A percentile compares a stretch with the other conserved stretches of the same genome.
phyloP scores from a whole-genome alignment of 2,113 vertebrate genomes.

The Apteryx mantelli region DNA sequence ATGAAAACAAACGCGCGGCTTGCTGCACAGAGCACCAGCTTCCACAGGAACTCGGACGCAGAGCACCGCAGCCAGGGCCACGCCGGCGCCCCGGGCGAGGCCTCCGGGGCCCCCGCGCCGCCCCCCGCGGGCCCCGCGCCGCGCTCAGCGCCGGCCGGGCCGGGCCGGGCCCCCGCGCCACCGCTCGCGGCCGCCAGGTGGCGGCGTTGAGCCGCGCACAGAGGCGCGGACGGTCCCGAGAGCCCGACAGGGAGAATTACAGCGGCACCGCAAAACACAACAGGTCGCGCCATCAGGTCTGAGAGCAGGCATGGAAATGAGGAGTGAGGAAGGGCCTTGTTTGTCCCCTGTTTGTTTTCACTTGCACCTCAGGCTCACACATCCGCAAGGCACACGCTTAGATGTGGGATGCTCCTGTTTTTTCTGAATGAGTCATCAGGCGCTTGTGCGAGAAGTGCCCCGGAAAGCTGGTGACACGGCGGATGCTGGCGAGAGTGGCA shows the following conservation, averaged over 20 bases:
- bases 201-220: no score
- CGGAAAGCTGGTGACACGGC: accelerated
- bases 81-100: no score
- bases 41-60: background rate
- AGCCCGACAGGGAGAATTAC: no score
- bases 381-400: accelerated
- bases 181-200: background rate
- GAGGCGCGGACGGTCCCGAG: no score
- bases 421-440: background rate
- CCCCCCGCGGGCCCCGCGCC: no score
- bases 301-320: no score
- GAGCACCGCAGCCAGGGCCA: background rate
- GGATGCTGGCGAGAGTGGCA: accelerated
- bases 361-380: background rate
- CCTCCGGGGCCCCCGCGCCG: no score
- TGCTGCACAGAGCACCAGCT: background rate
- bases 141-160: no score
- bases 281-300: no score
- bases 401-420: accelerated
- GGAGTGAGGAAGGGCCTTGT: background rate
- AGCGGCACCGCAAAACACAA: no score
- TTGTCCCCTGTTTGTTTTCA: background rate
- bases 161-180: no score
- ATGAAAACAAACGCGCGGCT: background rate
- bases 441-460: accelerated